Conservation (phyloP, 2,113 vertebrate genomes). For the Lophochroa leadbeateri region DNA sequence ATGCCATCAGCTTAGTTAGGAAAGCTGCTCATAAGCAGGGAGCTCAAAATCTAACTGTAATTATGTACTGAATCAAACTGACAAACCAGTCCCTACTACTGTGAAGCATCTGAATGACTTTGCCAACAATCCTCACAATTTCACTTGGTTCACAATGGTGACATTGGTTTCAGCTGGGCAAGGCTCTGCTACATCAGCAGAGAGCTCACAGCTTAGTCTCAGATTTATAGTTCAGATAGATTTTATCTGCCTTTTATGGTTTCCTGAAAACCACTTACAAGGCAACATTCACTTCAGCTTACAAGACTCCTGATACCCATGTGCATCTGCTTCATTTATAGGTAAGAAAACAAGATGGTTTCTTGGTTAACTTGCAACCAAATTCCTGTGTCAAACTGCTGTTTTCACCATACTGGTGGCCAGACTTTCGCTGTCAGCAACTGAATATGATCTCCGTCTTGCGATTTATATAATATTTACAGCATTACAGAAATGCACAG, state of each 20-base stretch:
- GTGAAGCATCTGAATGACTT: not conserved
- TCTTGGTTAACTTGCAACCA: not conserved
- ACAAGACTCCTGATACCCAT: not conserved
- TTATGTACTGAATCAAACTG: not conserved
- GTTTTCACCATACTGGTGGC: not conserved
- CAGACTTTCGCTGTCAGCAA: not conserved
- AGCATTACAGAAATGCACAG: not conserved
- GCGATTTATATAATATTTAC: not conserved
- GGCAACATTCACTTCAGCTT: not conserved
- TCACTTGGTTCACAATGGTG: not conserved
- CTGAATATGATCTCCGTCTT: not conserved
- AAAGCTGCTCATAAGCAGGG: not conserved
- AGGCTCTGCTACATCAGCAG: not conserved
- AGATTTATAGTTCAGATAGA: not conserved
- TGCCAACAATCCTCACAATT: accelerated
- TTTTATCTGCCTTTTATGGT: not conserved
- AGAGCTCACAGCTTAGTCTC: not conserved
- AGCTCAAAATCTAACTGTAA: not conserved
- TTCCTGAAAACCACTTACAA: conserved; percentile 18
- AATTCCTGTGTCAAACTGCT: not conserved
- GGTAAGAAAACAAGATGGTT: not conserved
- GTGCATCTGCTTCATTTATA: not conserved
- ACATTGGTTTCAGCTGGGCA: not conserved
- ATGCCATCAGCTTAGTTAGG: not conserved
- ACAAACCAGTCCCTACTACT: not conserved